A percentile compares a stretch with the other conserved stretches of the same genome.
Evolutionary conservation across 2,797 vertebrate species (phyloP).

Genomic region (Sparidentex hasta): DNA sequence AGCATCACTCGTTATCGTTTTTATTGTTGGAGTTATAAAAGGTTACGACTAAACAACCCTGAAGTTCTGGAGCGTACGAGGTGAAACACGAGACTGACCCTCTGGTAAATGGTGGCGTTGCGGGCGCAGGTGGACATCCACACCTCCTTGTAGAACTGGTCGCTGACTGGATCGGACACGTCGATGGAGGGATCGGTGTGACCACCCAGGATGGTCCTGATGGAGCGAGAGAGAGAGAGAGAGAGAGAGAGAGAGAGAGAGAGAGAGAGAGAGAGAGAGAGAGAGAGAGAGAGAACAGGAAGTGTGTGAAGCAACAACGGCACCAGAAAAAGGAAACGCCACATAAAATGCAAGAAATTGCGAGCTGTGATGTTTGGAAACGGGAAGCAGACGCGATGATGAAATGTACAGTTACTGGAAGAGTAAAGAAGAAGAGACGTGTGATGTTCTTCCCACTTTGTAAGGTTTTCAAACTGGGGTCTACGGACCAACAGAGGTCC

Average conservation of each 20-base stretch:
- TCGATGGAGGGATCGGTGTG: constrained; percentile 85
- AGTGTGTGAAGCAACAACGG: background rate
- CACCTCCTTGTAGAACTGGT: constrained; percentile 96
- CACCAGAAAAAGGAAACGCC: background rate
- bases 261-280: no score
- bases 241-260: no score
- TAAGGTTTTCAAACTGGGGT: no score
- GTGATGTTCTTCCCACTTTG: no score
- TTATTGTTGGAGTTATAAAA: background rate
- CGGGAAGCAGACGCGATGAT: background rate
- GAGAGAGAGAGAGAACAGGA: no score
- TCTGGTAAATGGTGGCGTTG: constrained; percentile 95
- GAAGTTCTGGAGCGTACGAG: no score
- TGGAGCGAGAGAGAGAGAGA: background rate
- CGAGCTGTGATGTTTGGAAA: constrained; percentile 4
- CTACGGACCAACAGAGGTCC: no score
- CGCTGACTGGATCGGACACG: constrained; percentile 92
- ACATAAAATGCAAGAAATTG: background rate
- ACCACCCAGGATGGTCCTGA: constrained; percentile 91
- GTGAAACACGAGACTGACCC: constrained; percentile 73
- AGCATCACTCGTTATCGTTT: background rate
- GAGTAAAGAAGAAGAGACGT: background rate
- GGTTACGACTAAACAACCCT: no score
- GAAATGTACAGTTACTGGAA: background rate
- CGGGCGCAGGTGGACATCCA: constrained; percentile 93